These are phyloP conservation scores for Brenthis ino DNA, from an alignment of 2,888 invertebrate species.

Conservation along the genomic window DNA sequence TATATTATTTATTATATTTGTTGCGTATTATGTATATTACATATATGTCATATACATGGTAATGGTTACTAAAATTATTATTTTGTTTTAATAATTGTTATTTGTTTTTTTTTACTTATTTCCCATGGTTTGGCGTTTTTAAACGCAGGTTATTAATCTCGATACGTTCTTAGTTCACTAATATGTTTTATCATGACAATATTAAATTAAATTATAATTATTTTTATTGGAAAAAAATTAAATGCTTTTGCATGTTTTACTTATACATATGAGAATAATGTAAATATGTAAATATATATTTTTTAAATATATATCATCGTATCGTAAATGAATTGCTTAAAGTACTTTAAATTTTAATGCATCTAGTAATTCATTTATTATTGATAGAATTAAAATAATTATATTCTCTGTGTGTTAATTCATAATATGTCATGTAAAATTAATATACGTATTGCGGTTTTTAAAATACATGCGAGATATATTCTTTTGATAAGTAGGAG, in stretches of 20 bases:
- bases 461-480: too few relatives aligned
- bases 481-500: too few relatives aligned
- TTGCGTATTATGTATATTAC: too few relatives aligned
- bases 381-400: not conserved
- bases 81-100: too few relatives aligned
- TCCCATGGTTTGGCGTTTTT: too few relatives aligned
- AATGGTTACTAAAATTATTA: too few relatives aligned
- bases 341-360: not conserved
- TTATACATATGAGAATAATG: conserved; percentile 1
- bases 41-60: too few relatives aligned
- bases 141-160: too few relatives aligned
- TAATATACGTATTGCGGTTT: not conserved
- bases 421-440: not conserved
- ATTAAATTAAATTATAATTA: not conserved
- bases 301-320: conserved; percentile 7
- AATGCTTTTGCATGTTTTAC: not conserved
- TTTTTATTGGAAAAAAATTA: conserved; percentile 2
- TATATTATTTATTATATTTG: too few relatives aligned
- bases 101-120: too few relatives aligned
- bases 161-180: too few relatives aligned
- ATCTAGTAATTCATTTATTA: not conserved
- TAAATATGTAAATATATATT: conserved; percentile 20
- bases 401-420: conserved; percentile 2
- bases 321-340: not conserved
- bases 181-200: conserved; percentile 2